phyloP scores from a whole-genome alignment of 1,140 invertebrate genomes.

The Drosophila mauritiana region DNA sequence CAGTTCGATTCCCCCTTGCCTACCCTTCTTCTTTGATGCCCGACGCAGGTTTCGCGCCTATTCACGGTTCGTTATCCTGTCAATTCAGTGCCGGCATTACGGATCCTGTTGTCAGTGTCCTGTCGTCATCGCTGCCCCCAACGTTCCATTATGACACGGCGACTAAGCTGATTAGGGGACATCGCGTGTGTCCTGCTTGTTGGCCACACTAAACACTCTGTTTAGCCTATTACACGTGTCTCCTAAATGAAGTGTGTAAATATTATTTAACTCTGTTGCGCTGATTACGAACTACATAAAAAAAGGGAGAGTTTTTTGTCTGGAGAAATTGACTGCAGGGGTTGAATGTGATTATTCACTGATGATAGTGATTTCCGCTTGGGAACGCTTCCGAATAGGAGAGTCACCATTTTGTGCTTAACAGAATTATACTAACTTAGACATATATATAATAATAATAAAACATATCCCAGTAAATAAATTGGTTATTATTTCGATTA shows the following conservation, averaged over 20 bases:
- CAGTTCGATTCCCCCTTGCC: constrained; percentile 10
- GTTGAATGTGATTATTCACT: background rate
- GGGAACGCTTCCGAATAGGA: background rate
- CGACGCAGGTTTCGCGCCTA: constrained; percentile 73
- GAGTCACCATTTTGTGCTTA: background rate
- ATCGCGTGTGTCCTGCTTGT: constrained; percentile 46
- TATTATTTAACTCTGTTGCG: constrained; percentile 60
- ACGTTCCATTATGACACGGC: constrained; percentile 15
- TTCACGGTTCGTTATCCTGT: constrained; percentile 83
- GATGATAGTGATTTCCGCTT: background rate
- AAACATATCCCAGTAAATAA: no score
- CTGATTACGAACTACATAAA: constrained; percentile 38
- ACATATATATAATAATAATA: no score
- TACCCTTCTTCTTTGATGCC: constrained; percentile 4
- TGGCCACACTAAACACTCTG: constrained; percentile 47
- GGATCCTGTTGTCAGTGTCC: constrained; percentile 61
- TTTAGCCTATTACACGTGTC: constrained; percentile 78
- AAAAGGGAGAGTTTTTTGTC: constrained; percentile 9
- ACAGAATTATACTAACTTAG: background rate
- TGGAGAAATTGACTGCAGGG: background rate
- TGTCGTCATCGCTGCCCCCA: constrained; percentile 29
- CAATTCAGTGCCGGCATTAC: constrained; percentile 67
- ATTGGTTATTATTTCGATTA: no score
- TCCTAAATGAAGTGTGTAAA: constrained; percentile 68
- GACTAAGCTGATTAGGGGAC: constrained; percentile 59